Conservation (phyloP, 2,888 invertebrate genomes). For the Parelbella ahira region DNA sequence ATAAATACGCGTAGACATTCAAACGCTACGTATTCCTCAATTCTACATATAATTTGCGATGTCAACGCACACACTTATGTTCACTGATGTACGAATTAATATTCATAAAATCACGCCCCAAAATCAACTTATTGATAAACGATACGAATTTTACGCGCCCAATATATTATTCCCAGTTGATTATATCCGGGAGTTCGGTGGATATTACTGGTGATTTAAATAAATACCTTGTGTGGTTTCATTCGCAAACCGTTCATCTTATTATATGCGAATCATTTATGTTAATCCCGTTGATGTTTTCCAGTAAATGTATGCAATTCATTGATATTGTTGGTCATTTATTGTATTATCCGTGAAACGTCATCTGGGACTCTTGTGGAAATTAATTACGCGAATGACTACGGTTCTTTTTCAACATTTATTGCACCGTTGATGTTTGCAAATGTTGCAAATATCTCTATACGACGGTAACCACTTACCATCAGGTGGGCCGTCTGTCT, state of each 20-base stretch:
- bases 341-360: slow-evolving; percentile 14
- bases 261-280: slow-evolving; percentile 21
- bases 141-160: not conserved
- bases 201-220: slow-evolving; percentile 16
- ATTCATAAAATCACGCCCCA: not conserved
- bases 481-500: no score
- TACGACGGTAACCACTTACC: no score
- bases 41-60: no score
- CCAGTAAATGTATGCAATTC: slow-evolving; percentile 20
- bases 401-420: no score
- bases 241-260: slow-evolving; percentile 23
- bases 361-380: slow-evolving; percentile 5
- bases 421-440: no score
- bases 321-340: slow-evolving; percentile 16
- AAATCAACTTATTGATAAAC: slow-evolving; percentile 6
- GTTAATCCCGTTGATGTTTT: slow-evolving; percentile 13
- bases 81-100: not conserved
- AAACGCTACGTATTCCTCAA: no score
- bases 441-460: no score
- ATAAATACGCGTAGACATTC: no score
- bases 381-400: no score
- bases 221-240: slow-evolving; percentile 21
- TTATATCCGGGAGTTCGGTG: slow-evolving; percentile 10
- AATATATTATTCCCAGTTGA: slow-evolving; percentile 9
- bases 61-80: no score